Evolutionary conservation across 2,888 invertebrate genomes (phyloP), one percentile per base, ranked within the genome.

Genomic region (Dryococelus australis): DNA sequence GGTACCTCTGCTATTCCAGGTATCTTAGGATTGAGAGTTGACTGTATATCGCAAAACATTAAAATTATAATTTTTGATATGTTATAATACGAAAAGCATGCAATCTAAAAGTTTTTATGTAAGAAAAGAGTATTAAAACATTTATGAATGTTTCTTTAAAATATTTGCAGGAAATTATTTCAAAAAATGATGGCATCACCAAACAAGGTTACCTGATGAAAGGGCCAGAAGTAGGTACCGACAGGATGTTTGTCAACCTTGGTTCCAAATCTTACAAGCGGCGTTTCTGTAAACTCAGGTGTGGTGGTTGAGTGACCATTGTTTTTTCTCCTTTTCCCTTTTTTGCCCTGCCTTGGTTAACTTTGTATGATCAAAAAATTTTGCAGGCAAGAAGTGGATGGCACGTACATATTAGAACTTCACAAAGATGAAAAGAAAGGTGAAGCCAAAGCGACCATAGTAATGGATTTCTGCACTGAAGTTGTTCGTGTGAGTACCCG

Each of bases 231-330:
- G 96, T 97, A 89, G 96, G 97, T 88, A 96, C 96, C 86, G 98
- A 98, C 92, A 95, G 97, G 89, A 97, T 98, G 94, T 98, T 98
- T 93, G 96, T 96, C 89, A 97, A 98, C 92, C 96, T 98, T 90
- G 97, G 97, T 89, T 97, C 98, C 35, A 98, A 98, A 93, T 97
- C 98, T 87, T 98, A 98, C 92, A 98, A 98, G 93, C 94, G 97
- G 92, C 94, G 96, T 89, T 98, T 97, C 93, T 98, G 98, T 93
- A 97, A 97, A 93, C 94, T 98, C 91, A 95, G 91, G 92, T 91
- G 89, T 28, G 51, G 24, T 88, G 43, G 35, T 13, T 86, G 26
- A 43, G 13, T 24, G 43, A 13, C 6, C 10, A 84, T 9, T 35
- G 28, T 43, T 26, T 35, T 26, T 35, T 35, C 35, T 35, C 35